A percentile compares a stretch with the other conserved stretches of the same genome.
Conservation (phyloP, 2,797 vertebrate species). For the Taeniopygia guttata region DNA sequence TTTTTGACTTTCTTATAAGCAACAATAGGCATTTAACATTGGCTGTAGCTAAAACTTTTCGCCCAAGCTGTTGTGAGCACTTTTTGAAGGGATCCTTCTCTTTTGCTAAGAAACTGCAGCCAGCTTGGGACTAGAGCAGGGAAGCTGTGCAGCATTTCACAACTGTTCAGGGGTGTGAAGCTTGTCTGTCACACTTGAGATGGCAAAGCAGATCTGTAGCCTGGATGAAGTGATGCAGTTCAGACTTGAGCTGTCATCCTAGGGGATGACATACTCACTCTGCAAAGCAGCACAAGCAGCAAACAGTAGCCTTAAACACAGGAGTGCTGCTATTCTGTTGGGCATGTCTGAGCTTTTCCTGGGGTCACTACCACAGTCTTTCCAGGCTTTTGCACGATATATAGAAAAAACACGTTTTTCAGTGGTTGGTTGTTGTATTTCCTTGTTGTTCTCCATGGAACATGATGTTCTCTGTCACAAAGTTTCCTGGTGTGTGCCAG, state of each 20-base stretch:
- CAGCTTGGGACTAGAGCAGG: accelerated
- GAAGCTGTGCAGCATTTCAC: background rate
- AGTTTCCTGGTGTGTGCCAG: background rate
- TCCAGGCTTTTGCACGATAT: background rate
- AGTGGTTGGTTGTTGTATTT: background rate
- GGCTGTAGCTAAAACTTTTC: background rate
- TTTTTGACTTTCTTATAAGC: background rate
- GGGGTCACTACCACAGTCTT: accelerated
- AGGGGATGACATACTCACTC: too few species aligned
- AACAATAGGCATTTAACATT: background rate
- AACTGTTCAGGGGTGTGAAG: accelerated
- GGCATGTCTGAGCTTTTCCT: background rate
- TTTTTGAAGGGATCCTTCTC: background rate
- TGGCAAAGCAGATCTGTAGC: background rate
- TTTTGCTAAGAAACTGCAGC: background rate
- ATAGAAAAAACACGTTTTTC: background rate
- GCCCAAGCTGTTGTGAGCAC: background rate
- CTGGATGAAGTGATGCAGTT: accelerated
- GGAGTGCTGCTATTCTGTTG: background rate
- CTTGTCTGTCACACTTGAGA: background rate
- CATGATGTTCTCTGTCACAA: background rate
- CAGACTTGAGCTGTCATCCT: background rate
- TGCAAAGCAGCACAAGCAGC: background rate
- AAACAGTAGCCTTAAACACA: background rate
- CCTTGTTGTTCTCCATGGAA: background rate